Percentiles rank a stretch among this genome's conserved stretches.
phyloP scores from a whole-genome alignment of 2,888 invertebrate species.

The Phyto melanocephala region DNA sequence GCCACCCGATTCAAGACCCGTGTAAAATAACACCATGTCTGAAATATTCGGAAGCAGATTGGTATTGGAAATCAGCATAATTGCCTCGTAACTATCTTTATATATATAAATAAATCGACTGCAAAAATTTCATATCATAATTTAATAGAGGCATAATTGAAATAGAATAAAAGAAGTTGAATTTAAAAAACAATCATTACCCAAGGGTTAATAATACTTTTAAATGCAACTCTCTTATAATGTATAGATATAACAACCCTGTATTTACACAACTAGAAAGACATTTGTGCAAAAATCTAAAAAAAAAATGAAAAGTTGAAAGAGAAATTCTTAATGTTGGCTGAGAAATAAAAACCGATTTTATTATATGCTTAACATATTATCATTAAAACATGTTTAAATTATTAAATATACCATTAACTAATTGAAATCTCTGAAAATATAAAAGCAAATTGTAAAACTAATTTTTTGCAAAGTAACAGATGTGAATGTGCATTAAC shows the following conservation, averaged over 20 bases:
- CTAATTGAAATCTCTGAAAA: background rate
- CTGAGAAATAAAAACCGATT: conserved; percentile 25
- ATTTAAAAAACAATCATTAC: background rate
- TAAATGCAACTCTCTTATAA: conserved; percentile 5
- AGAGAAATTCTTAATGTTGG: conserved; percentile 43
- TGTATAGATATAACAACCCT: conserved; percentile 7
- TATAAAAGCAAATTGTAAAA: background rate
- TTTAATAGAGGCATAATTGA: too few relatives aligned
- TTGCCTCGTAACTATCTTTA: too few relatives aligned
- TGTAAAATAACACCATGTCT: too few relatives aligned
- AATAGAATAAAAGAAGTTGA: too few relatives aligned
- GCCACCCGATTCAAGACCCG: too few relatives aligned
- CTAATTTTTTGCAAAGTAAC: background rate
- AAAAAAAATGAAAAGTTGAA: conserved; percentile 24
- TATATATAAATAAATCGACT: too few relatives aligned
- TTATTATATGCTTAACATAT: conserved; percentile 46
- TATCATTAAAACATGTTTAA: conserved; percentile 29
- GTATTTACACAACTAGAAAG: conserved; percentile 12
- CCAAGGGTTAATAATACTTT: conserved; percentile 20
- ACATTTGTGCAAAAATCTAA: conserved; percentile 38
- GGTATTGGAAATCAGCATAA: too few relatives aligned
- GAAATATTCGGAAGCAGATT: too few relatives aligned
- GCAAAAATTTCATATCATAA: too few relatives aligned
- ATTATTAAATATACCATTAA: background rate
- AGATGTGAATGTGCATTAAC: conserved; percentile 42